Evolutionary conservation across 35 echinoderm and acorn worm species (phyloP).

Genomic region (Lytechinus pictus): DNA sequence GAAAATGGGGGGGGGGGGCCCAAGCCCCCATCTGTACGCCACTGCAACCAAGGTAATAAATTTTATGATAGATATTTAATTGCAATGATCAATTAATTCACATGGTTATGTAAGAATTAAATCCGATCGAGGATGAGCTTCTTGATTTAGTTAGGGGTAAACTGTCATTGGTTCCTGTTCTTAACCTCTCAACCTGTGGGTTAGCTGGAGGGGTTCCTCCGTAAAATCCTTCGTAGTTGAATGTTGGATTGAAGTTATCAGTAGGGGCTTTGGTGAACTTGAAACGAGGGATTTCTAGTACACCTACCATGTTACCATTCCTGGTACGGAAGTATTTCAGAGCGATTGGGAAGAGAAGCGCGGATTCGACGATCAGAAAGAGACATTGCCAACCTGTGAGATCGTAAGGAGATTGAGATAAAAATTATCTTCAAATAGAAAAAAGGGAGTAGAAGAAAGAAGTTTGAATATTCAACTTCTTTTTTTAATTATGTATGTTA

Average conservation of each 20-base stretch:
- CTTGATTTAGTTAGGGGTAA: background rate
- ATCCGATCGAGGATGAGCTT: background rate
- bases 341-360: slow-evolving; percentile 50
- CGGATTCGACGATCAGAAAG: slow-evolving; percentile 57
- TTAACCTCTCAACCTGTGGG: background rate
- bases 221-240: background rate
- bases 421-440: too few species aligned
- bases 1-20: too few species aligned
- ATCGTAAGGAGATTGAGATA: background rate
- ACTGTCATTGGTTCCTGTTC: background rate
- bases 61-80: background rate
- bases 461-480: too few species aligned
- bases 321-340: slow-evolving; percentile 55
- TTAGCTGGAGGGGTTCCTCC: background rate
- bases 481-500: too few species aligned
- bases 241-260: background rate
- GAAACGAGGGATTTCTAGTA: slow-evolving; percentile 44
- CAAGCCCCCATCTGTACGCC: too few species aligned
- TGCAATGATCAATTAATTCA: background rate
- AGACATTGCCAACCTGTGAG: slow-evolving; percentile 62
- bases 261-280: background rate
- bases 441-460: too few species aligned
- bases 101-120: slow-evolving; percentile 38
- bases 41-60: too few species aligned
- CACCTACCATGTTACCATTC: slow-evolving; percentile 65